Conservation (phyloP, 92 coral and sea anemone genomes). For the Palythoa caribaeorum region DNA sequence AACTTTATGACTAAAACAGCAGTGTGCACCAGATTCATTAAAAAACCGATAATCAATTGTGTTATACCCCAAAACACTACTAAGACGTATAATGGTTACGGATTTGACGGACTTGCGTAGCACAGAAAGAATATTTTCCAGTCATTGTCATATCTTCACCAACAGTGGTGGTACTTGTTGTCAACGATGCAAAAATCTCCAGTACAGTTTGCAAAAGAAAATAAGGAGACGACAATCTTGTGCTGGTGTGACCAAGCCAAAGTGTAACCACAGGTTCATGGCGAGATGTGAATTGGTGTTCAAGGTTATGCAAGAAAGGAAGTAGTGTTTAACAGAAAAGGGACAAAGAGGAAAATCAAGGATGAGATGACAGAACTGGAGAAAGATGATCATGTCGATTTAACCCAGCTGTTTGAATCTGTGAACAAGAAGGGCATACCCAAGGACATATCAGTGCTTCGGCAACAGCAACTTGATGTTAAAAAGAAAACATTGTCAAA, state of each 20-base stretch:
- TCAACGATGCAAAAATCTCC: neutral
- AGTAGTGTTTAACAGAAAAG: conserved; percentile 16
- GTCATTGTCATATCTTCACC: neutral
- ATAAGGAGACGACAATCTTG: neutral
- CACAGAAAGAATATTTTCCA: conserved; percentile 7
- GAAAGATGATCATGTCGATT: conserved; percentile 49
- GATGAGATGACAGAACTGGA: conserved; percentile 50
- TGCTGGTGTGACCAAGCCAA: neutral
- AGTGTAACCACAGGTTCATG: conserved; percentile 53
- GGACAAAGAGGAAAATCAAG: conserved; percentile 12
- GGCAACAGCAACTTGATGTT: conserved; percentile 57
- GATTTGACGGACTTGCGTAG: neutral
- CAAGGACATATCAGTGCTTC: conserved; percentile 39
- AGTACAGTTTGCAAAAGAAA: neutral
- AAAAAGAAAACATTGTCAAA: conserved; percentile 18
- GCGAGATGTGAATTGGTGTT: neutral
- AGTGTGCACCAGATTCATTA: conserved; percentile 6
- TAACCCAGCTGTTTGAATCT: conserved; percentile 21
- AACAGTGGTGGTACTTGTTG: conserved; percentile 21
- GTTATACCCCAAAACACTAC: neutral
- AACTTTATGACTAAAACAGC: neutral
- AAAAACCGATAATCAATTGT: neutral
- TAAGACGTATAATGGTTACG: neutral
- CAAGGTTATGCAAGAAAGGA: conserved; percentile 16
- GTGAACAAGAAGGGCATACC: conserved; percentile 37